phyloP scores from a whole-genome alignment of 2,888 invertebrate species.

The Helobdella robusta region DNA sequence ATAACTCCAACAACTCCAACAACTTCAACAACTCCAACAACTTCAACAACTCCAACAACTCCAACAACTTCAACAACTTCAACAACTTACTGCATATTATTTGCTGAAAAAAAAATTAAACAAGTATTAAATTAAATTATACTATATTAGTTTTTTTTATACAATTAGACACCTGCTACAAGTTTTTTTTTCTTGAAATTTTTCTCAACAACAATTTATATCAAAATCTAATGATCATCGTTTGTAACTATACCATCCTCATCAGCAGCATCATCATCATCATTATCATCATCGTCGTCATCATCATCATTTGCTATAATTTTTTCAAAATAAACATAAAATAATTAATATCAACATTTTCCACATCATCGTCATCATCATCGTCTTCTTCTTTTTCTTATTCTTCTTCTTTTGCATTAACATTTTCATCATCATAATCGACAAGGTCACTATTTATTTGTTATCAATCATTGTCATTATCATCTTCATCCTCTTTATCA shows the following conservation, averaged over 20 bases:
- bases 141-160: background rate
- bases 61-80: no score
- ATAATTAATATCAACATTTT: conserved; percentile 27
- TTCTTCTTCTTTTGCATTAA: no score
- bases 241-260: background rate
- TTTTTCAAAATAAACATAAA: conserved; percentile 1
- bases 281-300: conserved; percentile 26
- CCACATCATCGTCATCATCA: background rate
- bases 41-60: no score
- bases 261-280: conserved; percentile 27
- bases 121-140: background rate
- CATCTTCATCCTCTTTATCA: conserved; percentile 25
- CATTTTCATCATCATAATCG: conserved; percentile 27
- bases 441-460: conserved; percentile 21
- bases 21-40: no score
- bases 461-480: conserved; percentile 23
- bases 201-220: no score
- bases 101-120: no score
- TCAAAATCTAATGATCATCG: conserved; percentile 17
- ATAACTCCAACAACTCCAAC: no score
- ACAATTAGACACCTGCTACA: no score
- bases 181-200: no score
- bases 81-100: no score
- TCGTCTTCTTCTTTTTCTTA: no score
- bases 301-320: background rate